phyloP scores from a whole-genome alignment of 2,888 invertebrate genomes.

The Monoplex corrugatus region DNA sequence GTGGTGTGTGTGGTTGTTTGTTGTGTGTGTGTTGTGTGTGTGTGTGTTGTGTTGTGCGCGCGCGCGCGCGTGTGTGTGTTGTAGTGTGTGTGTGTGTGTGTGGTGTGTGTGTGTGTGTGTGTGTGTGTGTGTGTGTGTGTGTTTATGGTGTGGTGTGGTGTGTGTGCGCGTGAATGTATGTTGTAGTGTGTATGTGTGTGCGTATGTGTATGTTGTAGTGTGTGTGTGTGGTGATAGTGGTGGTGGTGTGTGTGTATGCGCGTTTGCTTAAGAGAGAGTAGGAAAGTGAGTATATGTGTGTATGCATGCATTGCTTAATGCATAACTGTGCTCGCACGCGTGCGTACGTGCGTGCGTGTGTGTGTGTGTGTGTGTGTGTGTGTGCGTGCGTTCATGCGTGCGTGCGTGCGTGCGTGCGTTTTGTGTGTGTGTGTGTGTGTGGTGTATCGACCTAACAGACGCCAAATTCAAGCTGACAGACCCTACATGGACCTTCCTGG shows the following conservation, averaged over 20 bases:
- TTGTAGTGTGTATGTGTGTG: background rate
- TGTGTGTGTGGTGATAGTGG: constrained; percentile 5
- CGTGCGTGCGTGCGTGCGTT: background rate
- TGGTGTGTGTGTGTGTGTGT: background rate
- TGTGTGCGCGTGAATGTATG: background rate
- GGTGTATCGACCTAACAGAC: constrained; percentile 61
- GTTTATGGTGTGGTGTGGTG: background rate
- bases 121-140: constrained; percentile 12
- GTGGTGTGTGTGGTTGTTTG: no score
- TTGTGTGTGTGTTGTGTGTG: no score
- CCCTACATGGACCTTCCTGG: constrained; percentile 92
- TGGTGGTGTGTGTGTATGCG: background rate
- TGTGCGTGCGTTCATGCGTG: background rate
- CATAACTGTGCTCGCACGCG: background rate
- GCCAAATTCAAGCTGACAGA: constrained; percentile 80
- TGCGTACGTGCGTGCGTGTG: constrained; percentile 34
- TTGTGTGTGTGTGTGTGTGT: background rate
- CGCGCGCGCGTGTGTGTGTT: no score
- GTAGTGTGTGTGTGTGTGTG: no score
- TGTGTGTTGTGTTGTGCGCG: no score
- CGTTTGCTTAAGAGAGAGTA: background rate
- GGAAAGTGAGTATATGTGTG: background rate
- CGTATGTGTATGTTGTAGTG: background rate
- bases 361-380: constrained; percentile 41
- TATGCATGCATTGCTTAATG: background rate